Percentiles rank a stretch among this genome's conserved stretches.
Conservation (phyloP, 2,888 invertebrate species). For the Agrotis segetum region DNA sequence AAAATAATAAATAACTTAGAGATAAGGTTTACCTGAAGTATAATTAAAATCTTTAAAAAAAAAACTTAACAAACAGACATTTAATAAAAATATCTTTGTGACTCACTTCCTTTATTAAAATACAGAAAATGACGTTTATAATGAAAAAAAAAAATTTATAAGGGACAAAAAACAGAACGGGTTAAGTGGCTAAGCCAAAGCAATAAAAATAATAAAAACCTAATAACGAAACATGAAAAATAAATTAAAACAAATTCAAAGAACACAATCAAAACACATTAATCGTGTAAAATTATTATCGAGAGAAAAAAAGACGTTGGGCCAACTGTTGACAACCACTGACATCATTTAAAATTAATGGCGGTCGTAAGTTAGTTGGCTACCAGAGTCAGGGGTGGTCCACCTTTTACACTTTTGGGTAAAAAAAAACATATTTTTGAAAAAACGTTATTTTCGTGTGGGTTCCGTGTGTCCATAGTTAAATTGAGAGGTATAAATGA, state of each 20-base stretch:
- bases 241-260: constrained; percentile 70
- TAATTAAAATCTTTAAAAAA: constrained; percentile 26
- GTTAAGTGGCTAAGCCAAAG: constrained; percentile 62
- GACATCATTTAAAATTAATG: constrained; percentile 88
- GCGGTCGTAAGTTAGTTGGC: constrained; percentile 83
- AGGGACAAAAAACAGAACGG: constrained; percentile 57
- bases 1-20: neutral
- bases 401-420: constrained; percentile 78
- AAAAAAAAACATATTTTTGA: constrained; percentile 30
- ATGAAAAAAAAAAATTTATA: constrained; percentile 55
- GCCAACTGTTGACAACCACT: constrained; percentile 88
- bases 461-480: constrained; percentile 55
- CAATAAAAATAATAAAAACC: constrained; percentile 59
- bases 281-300: constrained; percentile 81
- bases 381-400: constrained; percentile 89
- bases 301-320: constrained; percentile 77
- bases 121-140: constrained; percentile 47
- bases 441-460: constrained; percentile 25
- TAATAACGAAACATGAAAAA: constrained; percentile 63
- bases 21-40: constrained; percentile 15
- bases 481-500: constrained; percentile 48
- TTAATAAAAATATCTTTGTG: constrained; percentile 42
- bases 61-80: constrained; percentile 9
- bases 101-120: constrained; percentile 53
- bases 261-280: constrained; percentile 81